These are phyloP conservation scores for Anisognathus igniventris DNA, from an alignment of 2,797 vertebrate species.

Conservation along the genomic window DNA sequence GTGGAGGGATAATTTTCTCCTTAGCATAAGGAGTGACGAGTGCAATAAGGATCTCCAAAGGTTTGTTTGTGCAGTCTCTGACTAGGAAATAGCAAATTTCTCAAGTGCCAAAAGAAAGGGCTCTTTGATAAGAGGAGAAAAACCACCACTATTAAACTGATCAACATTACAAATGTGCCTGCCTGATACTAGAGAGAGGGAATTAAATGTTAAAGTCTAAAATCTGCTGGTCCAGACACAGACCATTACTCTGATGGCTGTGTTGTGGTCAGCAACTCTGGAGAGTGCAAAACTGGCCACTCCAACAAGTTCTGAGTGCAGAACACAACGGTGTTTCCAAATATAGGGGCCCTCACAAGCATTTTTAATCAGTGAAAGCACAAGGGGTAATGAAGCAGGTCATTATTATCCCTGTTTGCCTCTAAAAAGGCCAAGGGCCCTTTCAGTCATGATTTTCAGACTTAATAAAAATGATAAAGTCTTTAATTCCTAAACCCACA, in stretches of 20 bases:
- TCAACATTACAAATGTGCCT: background rate
- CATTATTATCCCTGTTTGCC: background rate
- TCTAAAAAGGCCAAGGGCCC: background rate
- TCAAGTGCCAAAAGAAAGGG: background rate
- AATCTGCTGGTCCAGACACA: background rate
- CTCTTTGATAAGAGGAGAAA: background rate
- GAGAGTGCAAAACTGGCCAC: background rate
- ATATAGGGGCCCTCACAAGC: background rate
- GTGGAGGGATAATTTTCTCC: background rate
- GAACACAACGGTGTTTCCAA: background rate
- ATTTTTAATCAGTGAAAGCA: background rate
- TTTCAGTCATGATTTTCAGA: background rate
- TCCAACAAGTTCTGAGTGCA: background rate
- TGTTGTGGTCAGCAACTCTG: background rate
- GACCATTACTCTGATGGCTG: background rate
- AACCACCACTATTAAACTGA: background rate
- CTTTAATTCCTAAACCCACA: background rate
- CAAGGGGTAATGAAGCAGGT: background rate
- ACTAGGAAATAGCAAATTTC: background rate
- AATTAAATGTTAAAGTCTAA: background rate
- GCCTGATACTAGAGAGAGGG: background rate
- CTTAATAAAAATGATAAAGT: background rate
- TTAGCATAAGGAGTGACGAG: background rate
- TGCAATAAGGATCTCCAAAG: background rate
- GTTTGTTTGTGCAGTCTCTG: background rate